A percentile compares a stretch with the other conserved stretches of the same genome.
These are phyloP conservation scores for Hermodice carunculata DNA, from an alignment of 2,888 invertebrate genomes.

Conservation along the genomic window DNA sequence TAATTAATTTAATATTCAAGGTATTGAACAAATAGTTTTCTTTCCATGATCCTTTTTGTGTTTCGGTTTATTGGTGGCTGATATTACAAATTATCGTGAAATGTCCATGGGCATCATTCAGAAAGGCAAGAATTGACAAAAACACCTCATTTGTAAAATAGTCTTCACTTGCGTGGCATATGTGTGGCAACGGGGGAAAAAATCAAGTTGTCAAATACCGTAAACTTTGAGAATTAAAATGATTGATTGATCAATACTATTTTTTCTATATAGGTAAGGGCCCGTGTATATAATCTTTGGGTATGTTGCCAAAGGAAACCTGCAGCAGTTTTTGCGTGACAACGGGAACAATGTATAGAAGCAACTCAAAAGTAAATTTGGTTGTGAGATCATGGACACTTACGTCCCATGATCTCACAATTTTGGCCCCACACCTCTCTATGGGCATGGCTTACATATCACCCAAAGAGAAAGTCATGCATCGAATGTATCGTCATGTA, in stretches of 20 bases:
- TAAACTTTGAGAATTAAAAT: not conserved
- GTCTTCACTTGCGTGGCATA: not conserved
- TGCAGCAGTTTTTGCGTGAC: constrained; percentile 88
- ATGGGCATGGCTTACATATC: constrained; percentile 88
- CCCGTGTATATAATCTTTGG: constrained; percentile 94
- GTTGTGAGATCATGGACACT: constrained; percentile 77
- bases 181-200: not conserved
- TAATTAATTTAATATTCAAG: too few relatives aligned
- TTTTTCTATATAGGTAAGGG: constrained; percentile 76
- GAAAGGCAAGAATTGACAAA: too few relatives aligned
- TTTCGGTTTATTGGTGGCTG: too few relatives aligned
- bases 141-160: too few relatives aligned
- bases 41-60: too few relatives aligned
- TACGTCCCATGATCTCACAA: constrained; percentile 88
- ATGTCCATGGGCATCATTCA: too few relatives aligned
- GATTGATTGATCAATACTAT: not conserved
- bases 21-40: too few relatives aligned
- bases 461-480: constrained; percentile 77
- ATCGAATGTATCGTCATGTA: not conserved
- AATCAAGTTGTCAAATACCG: not conserved
- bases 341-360: constrained; percentile 75
- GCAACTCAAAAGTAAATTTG: not conserved
- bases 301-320: constrained; percentile 88
- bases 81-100: too few relatives aligned
- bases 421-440: constrained; percentile 92